A percentile compares a stretch with the other conserved stretches of the same genome.
Conservation (phyloP, 2,797 vertebrate genomes). For the Enteromius fasciolatus region DNA sequence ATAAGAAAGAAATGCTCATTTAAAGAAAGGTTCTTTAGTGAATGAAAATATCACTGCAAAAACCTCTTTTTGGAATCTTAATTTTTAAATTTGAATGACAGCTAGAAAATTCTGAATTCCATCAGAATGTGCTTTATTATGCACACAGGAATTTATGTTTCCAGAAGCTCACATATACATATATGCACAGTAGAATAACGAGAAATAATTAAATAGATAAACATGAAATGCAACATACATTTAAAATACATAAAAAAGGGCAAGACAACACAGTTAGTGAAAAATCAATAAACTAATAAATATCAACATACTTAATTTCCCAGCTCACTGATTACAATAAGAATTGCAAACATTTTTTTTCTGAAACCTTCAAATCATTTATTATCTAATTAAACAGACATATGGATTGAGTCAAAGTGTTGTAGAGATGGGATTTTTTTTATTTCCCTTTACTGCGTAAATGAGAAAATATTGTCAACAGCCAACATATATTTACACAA, state of each 20-base stretch:
- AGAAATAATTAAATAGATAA: background rate
- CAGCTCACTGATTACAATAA: background rate
- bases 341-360: background rate
- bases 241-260: background rate
- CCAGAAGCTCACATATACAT: background rate
- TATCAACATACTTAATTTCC: background rate
- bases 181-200: background rate
- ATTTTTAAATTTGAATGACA: background rate
- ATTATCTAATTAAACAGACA: background rate
- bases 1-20: background rate
- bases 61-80: background rate
- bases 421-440: background rate
- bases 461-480: background rate
- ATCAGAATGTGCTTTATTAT: background rate
- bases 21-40: background rate
- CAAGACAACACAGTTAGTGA: background rate
- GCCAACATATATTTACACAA: background rate
- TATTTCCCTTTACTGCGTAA: background rate
- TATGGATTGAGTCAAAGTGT: background rate
- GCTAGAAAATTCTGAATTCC: background rate
- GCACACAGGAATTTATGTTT: background rate
- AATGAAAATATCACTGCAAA: background rate
- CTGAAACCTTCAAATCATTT: background rate
- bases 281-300: background rate
- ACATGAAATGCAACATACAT: background rate